These are phyloP conservation scores for Haliaeetus leucogaster DNA, from an alignment of 2,113 vertebrate genomes.

Conservation along the genomic window DNA sequence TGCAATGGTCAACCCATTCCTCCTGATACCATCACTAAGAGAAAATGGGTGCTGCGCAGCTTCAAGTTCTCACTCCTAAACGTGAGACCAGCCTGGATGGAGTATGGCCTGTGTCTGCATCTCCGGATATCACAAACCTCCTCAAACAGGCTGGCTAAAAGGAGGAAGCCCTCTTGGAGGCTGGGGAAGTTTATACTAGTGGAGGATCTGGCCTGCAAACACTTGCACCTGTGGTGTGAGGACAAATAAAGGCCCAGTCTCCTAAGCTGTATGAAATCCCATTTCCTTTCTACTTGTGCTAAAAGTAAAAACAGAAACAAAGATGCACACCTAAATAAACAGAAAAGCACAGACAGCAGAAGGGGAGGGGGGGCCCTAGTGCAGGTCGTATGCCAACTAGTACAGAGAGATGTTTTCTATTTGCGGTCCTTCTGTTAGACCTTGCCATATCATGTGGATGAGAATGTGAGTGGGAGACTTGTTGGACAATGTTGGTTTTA, in stretches of 20 bases:
- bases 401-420: slow-evolving; percentile 60
- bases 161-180: neutral
- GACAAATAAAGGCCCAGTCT: neutral
- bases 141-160: neutral
- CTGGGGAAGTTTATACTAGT: neutral
- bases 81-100: neutral
- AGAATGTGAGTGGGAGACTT: slow-evolving; percentile 42
- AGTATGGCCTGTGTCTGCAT: neutral
- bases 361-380: slow-evolving; percentile 36
- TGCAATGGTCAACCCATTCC: neutral
- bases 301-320: slow-evolving; percentile 68
- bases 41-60: neutral
- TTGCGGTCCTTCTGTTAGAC: neutral
- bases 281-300: slow-evolving; percentile 67
- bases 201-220: neutral
- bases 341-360: slow-evolving; percentile 50
- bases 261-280: slow-evolving; percentile 31
- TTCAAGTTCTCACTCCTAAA: neutral
- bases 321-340: slow-evolving; percentile 65
- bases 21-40: neutral
- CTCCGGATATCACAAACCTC: neutral
- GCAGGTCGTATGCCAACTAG: slow-evolving; percentile 8
- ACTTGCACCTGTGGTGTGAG: neutral
- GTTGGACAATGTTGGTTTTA: neutral
- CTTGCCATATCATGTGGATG: neutral